phyloP scores from a whole-genome alignment of 2,113 vertebrate species.

The Spheniscus mendiculus region DNA sequence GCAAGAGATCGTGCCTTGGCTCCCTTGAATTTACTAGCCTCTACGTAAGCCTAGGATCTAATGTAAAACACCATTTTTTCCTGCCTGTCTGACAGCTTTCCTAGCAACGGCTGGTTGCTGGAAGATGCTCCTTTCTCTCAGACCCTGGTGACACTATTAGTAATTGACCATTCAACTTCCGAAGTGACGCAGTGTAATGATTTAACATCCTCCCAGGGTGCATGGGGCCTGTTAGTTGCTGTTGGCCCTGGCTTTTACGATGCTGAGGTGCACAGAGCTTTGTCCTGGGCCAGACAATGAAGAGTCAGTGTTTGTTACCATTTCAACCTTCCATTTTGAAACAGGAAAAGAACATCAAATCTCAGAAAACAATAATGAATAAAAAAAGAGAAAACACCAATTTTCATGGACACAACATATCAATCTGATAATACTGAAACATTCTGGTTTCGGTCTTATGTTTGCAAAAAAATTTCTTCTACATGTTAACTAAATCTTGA shows the following conservation, averaged over 20 bases:
- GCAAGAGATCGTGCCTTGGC: fast-evolving
- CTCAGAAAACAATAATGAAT: neutral
- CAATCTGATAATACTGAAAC: neutral
- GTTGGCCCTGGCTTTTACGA: neutral
- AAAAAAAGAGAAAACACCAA: neutral
- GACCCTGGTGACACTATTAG: neutral
- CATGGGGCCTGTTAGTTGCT: neutral
- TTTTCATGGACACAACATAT: neutral
- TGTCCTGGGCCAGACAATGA: neutral
- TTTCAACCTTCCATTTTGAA: neutral
- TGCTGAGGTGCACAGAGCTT: neutral
- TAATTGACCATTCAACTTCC: neutral
- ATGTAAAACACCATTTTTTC: neutral
- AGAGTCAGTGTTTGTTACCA: neutral
- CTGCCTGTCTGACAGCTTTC: neutral
- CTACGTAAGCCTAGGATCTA: neutral
- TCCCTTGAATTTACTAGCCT: neutral
- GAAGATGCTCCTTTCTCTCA: neutral
- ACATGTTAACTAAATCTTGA: neutral
- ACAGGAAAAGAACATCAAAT: neutral
- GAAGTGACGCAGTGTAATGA: neutral
- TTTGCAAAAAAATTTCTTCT: neutral
- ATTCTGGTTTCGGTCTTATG: neutral
- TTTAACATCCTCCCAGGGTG: neutral
- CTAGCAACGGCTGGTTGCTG: neutral